Evolutionary conservation across 2,888 invertebrate species (phyloP).

Genomic region (Chrysolina oricalcia): DNA sequence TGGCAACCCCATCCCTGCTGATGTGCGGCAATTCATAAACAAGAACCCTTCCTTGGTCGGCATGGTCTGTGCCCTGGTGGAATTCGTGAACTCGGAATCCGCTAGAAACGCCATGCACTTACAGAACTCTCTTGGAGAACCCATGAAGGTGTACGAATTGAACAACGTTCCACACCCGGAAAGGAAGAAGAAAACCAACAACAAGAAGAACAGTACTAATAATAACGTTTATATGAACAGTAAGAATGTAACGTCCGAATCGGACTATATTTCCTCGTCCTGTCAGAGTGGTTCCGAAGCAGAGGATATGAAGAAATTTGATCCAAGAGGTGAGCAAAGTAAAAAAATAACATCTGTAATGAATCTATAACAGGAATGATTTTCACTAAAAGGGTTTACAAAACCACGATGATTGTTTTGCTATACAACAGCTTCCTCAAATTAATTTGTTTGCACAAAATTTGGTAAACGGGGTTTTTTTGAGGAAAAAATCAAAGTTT

Average conservation of each 20-base stretch:
- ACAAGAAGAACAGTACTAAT: slow-evolving; percentile 77
- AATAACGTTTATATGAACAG: slow-evolving; percentile 77
- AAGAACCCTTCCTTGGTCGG: slow-evolving; percentile 92
- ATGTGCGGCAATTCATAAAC: slow-evolving; percentile 91
- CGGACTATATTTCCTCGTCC: slow-evolving; percentile 71
- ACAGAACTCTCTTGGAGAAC: slow-evolving; percentile 75
- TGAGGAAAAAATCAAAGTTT: too few relatives aligned
- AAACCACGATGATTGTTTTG: too few relatives aligned
- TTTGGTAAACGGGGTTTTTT: too few relatives aligned
- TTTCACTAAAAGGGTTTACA: too few relatives aligned
- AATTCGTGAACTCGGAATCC: slow-evolving; percentile 90
- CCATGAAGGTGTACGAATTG: slow-evolving; percentile 84
- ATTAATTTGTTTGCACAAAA: too few relatives aligned
- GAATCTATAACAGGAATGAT: too few relatives aligned
- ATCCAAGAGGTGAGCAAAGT: slow-evolving; percentile 65
- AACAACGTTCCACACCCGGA: slow-evolving; percentile 81
- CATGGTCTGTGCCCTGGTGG: slow-evolving; percentile 91
- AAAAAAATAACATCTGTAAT: too few relatives aligned
- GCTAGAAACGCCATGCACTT: slow-evolving; percentile 87
- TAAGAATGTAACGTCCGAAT: slow-evolving; percentile 55
- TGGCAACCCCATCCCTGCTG: slow-evolving; percentile 92
- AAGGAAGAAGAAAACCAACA: slow-evolving; percentile 81
- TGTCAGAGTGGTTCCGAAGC: slow-evolving; percentile 74
- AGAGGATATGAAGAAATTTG: slow-evolving; percentile 71
- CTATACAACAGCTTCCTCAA: too few relatives aligned